Percentiles rank a stretch among this genome's conserved stretches.
Conservation (phyloP, 2,888 invertebrate species). For the Camponotus fellah region DNA sequence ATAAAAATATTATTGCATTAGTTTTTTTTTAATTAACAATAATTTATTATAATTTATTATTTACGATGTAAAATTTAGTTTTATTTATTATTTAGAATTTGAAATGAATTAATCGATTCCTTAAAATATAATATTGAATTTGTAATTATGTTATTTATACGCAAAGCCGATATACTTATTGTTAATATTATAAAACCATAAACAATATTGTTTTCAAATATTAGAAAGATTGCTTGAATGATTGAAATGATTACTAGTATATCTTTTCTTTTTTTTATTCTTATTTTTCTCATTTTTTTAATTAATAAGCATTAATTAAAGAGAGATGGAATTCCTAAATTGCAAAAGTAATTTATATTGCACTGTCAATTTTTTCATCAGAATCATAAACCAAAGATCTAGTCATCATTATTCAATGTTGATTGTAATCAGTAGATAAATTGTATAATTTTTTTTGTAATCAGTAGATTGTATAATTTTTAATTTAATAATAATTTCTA, state of each 20-base stretch:
- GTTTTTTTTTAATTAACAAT: background rate
- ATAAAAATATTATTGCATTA: constrained; percentile 16
- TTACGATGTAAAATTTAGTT: background rate
- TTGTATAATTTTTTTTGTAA: background rate
- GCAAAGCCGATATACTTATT: background rate
- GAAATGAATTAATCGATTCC: background rate
- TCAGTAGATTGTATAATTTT: background rate
- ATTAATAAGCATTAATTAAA: constrained; percentile 82
- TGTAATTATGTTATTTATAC: background rate
- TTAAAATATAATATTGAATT: background rate
- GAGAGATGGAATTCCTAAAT: constrained; percentile 69
- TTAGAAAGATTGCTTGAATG: background rate
- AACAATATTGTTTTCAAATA: background rate
- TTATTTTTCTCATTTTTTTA: constrained; percentile 16
- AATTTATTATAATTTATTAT: background rate
- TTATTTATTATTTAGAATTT: constrained; percentile 1
- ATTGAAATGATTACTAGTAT: constrained; percentile 28
- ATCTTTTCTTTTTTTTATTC: constrained; percentile 52
- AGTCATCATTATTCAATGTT: constrained; percentile 16
- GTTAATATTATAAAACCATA: background rate
- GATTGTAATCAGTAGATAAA: constrained; percentile 17
- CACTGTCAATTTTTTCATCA: constrained; percentile 15
- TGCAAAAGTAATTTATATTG: constrained; percentile 20
- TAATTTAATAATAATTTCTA: background rate
- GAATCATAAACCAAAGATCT: background rate